These are phyloP conservation scores for Adela reaumurella DNA, from an alignment of 2,888 invertebrate genomes.

Conservation along the genomic window DNA sequence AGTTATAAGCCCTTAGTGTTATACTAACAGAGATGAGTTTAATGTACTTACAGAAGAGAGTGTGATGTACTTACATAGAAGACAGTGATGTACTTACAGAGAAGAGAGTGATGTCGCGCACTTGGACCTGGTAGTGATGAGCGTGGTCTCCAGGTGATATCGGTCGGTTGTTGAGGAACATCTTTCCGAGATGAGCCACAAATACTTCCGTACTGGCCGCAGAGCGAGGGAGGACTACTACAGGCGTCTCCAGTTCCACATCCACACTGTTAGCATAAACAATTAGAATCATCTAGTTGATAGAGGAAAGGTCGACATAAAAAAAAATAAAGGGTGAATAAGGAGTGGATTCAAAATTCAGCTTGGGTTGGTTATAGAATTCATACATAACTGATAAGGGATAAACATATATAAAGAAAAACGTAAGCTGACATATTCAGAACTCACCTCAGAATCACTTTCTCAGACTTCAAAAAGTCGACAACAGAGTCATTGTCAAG, in stretches of 20 bases:
- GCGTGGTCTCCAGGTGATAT: conserved; percentile 24
- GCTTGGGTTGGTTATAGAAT: too few species aligned
- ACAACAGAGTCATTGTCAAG: conserved; percentile 44
- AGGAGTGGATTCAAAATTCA: too few species aligned
- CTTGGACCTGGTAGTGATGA: conserved; percentile 63
- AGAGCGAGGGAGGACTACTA: conserved; percentile 80
- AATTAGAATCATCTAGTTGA: too few species aligned
- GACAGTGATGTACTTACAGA: conserved; percentile 53
- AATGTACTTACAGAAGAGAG: too few species aligned
- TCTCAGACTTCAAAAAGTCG: conserved; percentile 27
- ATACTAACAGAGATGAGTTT: too few species aligned
- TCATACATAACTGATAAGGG: too few species aligned
- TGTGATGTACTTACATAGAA: too few species aligned
- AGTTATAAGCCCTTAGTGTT: too few species aligned
- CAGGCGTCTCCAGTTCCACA: conserved; percentile 85
- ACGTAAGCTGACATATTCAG: too few species aligned
- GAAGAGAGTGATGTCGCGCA: conserved; percentile 84
- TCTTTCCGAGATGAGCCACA: conserved; percentile 90
- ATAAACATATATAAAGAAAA: too few species aligned
- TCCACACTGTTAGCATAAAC: conserved; percentile 54
- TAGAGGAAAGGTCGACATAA: too few species aligned
- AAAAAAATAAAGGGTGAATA: too few species aligned
- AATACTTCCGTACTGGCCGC: conserved; percentile 77
- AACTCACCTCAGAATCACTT: conserved; percentile 35
- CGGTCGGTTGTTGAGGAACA: conserved; percentile 52